phyloP scores from a whole-genome alignment of 2,888 invertebrate genomes.

The Argyresthia albistria region DNA sequence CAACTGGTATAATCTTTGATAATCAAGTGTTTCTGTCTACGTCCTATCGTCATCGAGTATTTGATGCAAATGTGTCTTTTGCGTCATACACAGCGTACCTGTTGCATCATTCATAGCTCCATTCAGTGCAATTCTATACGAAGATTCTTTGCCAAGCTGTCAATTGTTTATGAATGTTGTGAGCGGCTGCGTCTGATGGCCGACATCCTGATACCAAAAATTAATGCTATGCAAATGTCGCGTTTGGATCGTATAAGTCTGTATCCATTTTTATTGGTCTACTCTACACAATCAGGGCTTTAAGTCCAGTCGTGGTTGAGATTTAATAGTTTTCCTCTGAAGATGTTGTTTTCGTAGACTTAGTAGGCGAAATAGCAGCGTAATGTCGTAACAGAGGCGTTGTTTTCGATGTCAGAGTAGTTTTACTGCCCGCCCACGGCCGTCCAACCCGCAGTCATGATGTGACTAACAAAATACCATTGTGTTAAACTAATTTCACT shows the following conservation, averaged over 20 bases:
- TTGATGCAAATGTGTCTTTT: not conserved
- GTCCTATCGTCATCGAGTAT: too few species aligned
- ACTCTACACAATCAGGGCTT: too few species aligned
- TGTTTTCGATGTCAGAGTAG: slow-evolving; percentile 15
- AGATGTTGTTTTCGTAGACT: slow-evolving; percentile 11
- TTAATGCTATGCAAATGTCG: too few species aligned
- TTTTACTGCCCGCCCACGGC: slow-evolving; percentile 16
- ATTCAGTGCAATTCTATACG: slow-evolving; percentile 2
- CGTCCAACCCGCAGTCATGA: not conserved
- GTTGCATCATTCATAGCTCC: slow-evolving; percentile 3
- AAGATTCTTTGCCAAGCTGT: slow-evolving; percentile 8
- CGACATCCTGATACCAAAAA: too few species aligned
- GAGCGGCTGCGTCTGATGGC: not conserved
- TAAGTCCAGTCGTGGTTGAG: not conserved
- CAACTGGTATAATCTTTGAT: too few species aligned
- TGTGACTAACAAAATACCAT: slow-evolving; percentile 3
- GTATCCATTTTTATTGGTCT: too few species aligned
- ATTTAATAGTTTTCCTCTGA: not conserved
- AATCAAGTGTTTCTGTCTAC: too few species aligned
- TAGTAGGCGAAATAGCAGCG: slow-evolving; percentile 7
- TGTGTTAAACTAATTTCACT: not conserved
- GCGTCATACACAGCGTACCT: not conserved
- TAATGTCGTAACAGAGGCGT: slow-evolving; percentile 15
- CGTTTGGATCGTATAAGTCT: too few species aligned
- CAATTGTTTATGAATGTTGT: slow-evolving; percentile 4